These are phyloP conservation scores for Omphaloscelis lunosa DNA, from an alignment of 2,888 invertebrate species.

Conservation along the genomic window DNA sequence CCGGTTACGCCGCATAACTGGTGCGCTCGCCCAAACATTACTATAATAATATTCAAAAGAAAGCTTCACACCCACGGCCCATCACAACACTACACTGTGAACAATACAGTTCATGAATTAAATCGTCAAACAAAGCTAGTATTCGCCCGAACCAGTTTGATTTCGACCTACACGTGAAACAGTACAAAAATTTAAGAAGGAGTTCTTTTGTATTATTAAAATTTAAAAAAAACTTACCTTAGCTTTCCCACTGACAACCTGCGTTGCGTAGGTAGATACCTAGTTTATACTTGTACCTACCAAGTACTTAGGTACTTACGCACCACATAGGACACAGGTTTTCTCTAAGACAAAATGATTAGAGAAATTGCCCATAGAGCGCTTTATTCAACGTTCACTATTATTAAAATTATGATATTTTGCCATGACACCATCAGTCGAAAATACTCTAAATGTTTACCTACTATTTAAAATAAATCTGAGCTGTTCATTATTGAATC, in stretches of 20 bases:
- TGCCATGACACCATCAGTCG: neutral
- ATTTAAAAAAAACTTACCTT: neutral
- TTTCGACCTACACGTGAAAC: too few relatives aligned
- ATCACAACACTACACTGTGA: conserved; percentile 7
- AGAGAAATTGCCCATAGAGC: neutral
- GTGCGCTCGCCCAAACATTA: conserved; percentile 71
- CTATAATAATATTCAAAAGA: conserved; percentile 58
- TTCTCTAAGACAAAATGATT: neutral
- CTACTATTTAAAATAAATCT: neutral
- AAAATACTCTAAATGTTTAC: neutral
- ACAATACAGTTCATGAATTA: conserved; percentile 23
- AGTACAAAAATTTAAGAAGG: neutral
- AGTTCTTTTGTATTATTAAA: neutral
- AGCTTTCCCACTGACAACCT: neutral
- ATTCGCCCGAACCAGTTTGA: neutral
- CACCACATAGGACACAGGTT: neutral
- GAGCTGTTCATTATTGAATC: conserved; percentile 10
- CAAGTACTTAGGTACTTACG: neutral
- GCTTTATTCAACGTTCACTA: neutral
- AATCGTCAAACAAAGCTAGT: conserved; percentile 21
- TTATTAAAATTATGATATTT: neutral
- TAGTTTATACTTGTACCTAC: neutral
- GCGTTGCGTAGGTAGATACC: neutral
- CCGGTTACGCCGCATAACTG: conserved; percentile 82
- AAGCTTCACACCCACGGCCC: conserved; percentile 46